These are phyloP conservation scores for Molossus molossus DNA, from an alignment of 2,797 vertebrate genomes.

Conservation along the genomic window DNA sequence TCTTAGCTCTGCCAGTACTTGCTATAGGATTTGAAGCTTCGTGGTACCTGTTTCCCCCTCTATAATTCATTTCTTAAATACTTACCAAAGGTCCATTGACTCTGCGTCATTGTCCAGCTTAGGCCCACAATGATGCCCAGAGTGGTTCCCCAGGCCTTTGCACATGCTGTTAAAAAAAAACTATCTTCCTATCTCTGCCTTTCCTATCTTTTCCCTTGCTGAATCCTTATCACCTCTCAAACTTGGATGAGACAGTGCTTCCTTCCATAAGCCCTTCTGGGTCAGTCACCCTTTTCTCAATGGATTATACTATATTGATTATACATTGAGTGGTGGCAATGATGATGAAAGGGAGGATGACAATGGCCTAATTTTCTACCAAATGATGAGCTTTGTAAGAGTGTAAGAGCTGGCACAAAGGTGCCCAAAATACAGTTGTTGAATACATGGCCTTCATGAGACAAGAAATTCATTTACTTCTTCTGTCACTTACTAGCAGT, in stretches of 20 bases:
- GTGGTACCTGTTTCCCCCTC: background rate
- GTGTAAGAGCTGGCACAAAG: background rate
- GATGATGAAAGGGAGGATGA: background rate
- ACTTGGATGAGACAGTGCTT: background rate
- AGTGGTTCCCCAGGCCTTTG: background rate
- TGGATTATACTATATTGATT: background rate
- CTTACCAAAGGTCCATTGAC: background rate
- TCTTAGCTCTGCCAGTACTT: background rate
- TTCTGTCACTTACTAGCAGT: background rate
- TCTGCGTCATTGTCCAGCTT: background rate
- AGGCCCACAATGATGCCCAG: background rate
- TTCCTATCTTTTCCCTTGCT: background rate
- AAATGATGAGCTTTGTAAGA: background rate
- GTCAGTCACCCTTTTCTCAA: background rate
- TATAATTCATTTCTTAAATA: slow-evolving; percentile 27
- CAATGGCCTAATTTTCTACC: background rate
- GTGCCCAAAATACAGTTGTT: background rate
- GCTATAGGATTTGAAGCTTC: background rate
- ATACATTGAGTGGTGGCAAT: background rate
- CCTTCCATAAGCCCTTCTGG: background rate
- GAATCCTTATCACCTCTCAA: background rate
- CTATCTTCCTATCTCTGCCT: background rate
- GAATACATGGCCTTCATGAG: background rate
- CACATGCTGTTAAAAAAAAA: background rate
- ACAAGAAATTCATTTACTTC: background rate